Percentiles rank a stretch among this genome's conserved stretches.
These are phyloP conservation scores for Seira ritae DNA, from an alignment of 2,888 invertebrate genomes.

Conservation along the genomic window DNA sequence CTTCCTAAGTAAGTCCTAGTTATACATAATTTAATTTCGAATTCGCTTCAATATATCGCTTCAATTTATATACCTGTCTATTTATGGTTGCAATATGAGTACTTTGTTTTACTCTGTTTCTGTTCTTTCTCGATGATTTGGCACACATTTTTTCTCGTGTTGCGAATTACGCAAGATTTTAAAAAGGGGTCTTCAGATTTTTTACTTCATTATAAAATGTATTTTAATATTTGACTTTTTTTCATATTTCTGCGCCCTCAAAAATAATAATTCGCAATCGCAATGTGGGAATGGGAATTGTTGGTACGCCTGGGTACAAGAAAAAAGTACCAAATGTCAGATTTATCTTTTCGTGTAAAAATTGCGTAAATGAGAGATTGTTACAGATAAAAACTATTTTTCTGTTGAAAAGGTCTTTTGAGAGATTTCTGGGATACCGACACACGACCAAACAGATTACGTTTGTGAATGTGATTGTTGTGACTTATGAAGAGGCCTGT, in stretches of 20 bases:
- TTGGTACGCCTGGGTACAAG: slow-evolving; percentile 4
- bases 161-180: slow-evolving; percentile 5
- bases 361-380: slow-evolving; percentile 16
- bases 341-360: slow-evolving; percentile 2
- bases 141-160: slow-evolving; percentile 36
- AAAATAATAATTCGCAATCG: not conserved
- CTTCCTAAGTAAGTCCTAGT: no score
- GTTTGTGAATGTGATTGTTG: slow-evolving; percentile 4
- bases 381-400: not conserved
- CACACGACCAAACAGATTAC: not conserved
- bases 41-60: no score
- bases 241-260: not conserved
- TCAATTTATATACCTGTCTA: no score
- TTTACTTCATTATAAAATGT: not conserved
- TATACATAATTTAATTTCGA: no score
- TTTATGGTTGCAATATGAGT: no score
- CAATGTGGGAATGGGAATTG: not conserved
- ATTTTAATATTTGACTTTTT: not conserved
- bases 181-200: not conserved
- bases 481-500: slow-evolving; percentile 2
- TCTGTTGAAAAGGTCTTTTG: no score
- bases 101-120: no score
- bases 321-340: slow-evolving; percentile 6
- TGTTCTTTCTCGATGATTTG: slow-evolving; percentile 39
- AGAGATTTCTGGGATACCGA: not conserved